A percentile compares a stretch with the other conserved stretches of the same genome.
phyloP scores from a whole-genome alignment of 2,797 vertebrate genomes.

The Trachurus trachurus region DNA sequence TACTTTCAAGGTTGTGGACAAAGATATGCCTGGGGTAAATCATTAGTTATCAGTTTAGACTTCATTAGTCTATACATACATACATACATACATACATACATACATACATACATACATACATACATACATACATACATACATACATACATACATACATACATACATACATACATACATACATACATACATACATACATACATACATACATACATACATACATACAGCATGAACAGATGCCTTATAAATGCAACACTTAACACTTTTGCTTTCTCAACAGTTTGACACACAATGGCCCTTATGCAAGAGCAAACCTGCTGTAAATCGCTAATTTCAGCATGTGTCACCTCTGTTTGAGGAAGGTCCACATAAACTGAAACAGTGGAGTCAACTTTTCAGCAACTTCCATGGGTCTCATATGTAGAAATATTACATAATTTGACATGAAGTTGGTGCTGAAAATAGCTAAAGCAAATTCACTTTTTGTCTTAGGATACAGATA shows the following conservation, averaged over 20 bases:
- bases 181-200: too few relatives aligned
- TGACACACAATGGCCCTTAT: background rate
- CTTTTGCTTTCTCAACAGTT: too few relatives aligned
- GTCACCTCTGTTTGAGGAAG: background rate
- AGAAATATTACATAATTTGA: background rate
- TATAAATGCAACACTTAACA: background rate
- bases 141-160: too few relatives aligned
- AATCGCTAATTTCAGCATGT: background rate
- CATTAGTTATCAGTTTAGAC: background rate
- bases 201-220: too few relatives aligned
- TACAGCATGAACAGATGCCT: background rate
- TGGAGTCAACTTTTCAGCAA: too few relatives aligned
- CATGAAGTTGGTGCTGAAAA: background rate
- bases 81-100: too few relatives aligned
- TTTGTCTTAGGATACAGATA: background rate
- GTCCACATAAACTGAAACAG: too few relatives aligned
- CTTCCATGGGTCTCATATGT: too few relatives aligned
- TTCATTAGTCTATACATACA: background rate
- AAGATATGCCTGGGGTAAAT: background rate
- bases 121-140: too few relatives aligned
- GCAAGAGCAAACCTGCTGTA: background rate
- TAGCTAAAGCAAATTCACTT: background rate
- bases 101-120: too few relatives aligned
- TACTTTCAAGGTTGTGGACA: background rate
- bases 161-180: background rate